Percentiles rank a stretch among this genome's conserved stretches.
Conservation (phyloP, 1,140 invertebrate genomes). For the Zaprionus inermis region DNA sequence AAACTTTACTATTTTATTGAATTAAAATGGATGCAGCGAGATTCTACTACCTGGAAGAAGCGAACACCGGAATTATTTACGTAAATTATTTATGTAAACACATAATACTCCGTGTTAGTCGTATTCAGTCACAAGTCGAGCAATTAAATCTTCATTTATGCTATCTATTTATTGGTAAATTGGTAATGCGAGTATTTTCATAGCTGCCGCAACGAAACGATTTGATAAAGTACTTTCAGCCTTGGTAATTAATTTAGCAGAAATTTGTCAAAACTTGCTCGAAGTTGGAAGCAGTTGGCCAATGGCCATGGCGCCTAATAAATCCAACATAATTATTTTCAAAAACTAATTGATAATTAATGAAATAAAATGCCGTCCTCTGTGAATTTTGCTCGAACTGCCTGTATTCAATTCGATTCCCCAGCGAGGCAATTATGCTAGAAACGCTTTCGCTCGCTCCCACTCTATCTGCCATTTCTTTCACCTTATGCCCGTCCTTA, state of each 20-base stretch:
- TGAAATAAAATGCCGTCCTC: conserved; percentile 70
- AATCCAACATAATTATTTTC: conserved; percentile 71
- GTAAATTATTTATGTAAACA: background rate
- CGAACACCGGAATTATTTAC: background rate
- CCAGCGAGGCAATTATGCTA: conserved; percentile 73
- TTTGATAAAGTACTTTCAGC: conserved; percentile 33
- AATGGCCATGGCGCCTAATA: conserved; percentile 53
- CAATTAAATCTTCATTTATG: conserved; percentile 8
- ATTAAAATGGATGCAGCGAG: background rate
- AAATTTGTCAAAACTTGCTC: conserved; percentile 50
- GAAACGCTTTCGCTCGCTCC: conserved; percentile 32
- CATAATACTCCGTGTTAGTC: background rate
- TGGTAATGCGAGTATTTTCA: conserved; percentile 2
- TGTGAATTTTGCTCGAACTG: conserved; percentile 32
- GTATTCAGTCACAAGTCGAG: background rate
- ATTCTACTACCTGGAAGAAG: background rate
- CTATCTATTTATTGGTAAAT: conserved; percentile 23
- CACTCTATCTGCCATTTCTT: background rate
- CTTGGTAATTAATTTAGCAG: conserved; percentile 69
- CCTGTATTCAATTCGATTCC: conserved; percentile 72
- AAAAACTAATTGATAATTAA: conserved; percentile 83
- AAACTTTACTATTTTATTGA: background rate
- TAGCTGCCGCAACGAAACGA: conserved; percentile 6
- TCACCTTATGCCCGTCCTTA: conserved; percentile 50
- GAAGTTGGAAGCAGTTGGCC: conserved; percentile 40